Percentiles rank a stretch among this genome's conserved stretches.
Evolutionary conservation across 2,797 vertebrate species (phyloP).

Genomic region (Gila robusta): DNA sequence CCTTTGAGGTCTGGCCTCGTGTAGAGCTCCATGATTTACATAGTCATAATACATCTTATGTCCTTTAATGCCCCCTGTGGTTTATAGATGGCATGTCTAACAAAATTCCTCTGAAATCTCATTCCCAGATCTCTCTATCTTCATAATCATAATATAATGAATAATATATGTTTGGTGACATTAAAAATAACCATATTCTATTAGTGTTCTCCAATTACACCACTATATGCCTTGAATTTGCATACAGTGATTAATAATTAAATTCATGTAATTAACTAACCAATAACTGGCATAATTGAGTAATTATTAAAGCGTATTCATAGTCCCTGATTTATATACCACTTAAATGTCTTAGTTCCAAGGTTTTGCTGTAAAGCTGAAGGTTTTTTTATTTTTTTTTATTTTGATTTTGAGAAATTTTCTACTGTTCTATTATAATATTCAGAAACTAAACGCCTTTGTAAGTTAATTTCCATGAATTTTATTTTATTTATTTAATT

Average conservation of each 20-base stretch:
- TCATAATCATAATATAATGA: constrained; percentile 41
- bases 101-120: neutral
- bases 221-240: constrained; percentile 44
- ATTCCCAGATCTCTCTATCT: constrained; percentile 1
- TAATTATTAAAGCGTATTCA: constrained; percentile 1
- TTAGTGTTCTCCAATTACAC: constrained; percentile 14
- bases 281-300: constrained; percentile 42
- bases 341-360: neutral
- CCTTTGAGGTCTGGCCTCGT: constrained; percentile 15
- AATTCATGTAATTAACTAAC: constrained; percentile 45
- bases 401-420: neutral
- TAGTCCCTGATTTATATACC: constrained; percentile 22
- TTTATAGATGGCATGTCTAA: constrained; percentile 24
- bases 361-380: neutral
- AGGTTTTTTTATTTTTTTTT: neutral
- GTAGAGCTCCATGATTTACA: constrained; percentile 40
- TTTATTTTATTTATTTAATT: neutral
- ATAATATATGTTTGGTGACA: constrained; percentile 47
- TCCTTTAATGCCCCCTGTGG: constrained; percentile 27
- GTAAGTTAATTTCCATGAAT: neutral
- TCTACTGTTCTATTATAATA: neutral
- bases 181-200: constrained; percentile 47
- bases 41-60: constrained; percentile 13
- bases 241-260: constrained; percentile 56
- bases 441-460: neutral